Evolutionary conservation across 2,113 vertebrate species (phyloP).

Genomic region (Oriolus oriolus): DNA sequence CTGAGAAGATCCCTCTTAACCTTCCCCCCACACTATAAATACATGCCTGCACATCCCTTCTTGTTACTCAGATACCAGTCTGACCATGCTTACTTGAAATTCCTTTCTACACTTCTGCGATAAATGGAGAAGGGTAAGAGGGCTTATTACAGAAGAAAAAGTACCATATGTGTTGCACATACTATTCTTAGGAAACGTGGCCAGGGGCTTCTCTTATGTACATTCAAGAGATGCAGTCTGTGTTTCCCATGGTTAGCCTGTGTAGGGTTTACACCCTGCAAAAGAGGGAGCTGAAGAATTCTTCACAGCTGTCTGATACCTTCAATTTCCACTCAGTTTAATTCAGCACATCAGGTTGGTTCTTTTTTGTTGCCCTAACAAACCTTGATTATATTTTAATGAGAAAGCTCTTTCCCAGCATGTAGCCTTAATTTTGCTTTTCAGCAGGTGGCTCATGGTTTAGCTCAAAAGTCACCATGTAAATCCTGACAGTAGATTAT

Average conservation of each 20-base stretch:
- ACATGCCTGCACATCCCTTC: neutral
- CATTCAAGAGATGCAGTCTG: neutral
- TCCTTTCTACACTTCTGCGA: neutral
- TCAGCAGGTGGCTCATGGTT: neutral
- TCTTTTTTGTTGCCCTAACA: neutral
- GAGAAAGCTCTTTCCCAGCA: neutral
- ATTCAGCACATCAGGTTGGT: neutral
- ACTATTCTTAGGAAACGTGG: neutral
- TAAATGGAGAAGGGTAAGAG: neutral
- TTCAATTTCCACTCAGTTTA: neutral
- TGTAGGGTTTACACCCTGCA: neutral
- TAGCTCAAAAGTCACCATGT: neutral
- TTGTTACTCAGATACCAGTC: neutral
- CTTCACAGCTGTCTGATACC: neutral
- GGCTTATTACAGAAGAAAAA: neutral
- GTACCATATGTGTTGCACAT: neutral
- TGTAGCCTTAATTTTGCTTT: constrained; percentile 21
- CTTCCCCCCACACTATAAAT: neutral
- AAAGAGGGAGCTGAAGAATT: neutral
- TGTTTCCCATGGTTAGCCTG: neutral
- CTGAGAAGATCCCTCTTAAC: neutral
- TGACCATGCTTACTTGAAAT: neutral
- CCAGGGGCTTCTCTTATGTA: neutral
- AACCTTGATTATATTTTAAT: constrained; percentile 31
- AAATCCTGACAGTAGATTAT: neutral